A percentile compares a stretch with the other conserved stretches of the same genome.
phyloP scores from a whole-genome alignment of 1,140 invertebrate species.

The Listronotus oregonensis region DNA sequence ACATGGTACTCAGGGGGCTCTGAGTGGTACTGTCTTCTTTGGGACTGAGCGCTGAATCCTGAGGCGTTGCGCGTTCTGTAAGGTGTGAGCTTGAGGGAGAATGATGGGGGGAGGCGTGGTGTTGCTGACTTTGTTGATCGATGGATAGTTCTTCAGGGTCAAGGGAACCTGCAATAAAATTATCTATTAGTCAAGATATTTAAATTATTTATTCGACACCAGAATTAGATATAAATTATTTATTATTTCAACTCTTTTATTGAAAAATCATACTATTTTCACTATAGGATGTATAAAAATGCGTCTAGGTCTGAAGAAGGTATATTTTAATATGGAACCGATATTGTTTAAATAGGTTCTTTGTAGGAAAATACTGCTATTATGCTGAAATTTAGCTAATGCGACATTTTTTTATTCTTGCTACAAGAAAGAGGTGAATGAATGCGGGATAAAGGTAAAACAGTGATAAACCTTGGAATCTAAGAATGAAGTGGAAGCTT shows the following conservation, averaged over 20 bases:
- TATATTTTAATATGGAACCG: no score
- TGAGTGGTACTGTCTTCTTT: slow-evolving; percentile 76
- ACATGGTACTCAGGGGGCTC: slow-evolving; percentile 67
- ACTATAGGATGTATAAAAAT: no score
- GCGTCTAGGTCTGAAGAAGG: no score
- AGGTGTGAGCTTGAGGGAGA: slow-evolving; percentile 50
- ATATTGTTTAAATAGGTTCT: no score
- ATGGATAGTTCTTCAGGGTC: slow-evolving; percentile 76
- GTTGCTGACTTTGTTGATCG: slow-evolving; percentile 58
- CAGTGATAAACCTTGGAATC: neutral
- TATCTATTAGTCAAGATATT: no score
- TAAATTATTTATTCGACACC: no score
- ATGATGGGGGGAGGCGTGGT: slow-evolving; percentile 52
- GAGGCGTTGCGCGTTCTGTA: slow-evolving; percentile 57
- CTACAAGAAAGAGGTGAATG: neutral
- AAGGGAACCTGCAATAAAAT: slow-evolving; percentile 69
- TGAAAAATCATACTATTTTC: neutral
- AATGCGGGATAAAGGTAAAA: neutral
- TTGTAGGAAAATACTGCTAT: no score
- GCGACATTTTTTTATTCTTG: no score
- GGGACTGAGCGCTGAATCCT: slow-evolving; percentile 57
- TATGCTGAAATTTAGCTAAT: neutral
- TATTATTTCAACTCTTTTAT: no score
- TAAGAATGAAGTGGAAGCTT: neutral
- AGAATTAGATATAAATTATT: no score